A percentile compares a stretch with the other conserved stretches of the same genome.
phyloP scores from a whole-genome alignment of 2,888 invertebrate species.

The Idaea dimidiata region DNA sequence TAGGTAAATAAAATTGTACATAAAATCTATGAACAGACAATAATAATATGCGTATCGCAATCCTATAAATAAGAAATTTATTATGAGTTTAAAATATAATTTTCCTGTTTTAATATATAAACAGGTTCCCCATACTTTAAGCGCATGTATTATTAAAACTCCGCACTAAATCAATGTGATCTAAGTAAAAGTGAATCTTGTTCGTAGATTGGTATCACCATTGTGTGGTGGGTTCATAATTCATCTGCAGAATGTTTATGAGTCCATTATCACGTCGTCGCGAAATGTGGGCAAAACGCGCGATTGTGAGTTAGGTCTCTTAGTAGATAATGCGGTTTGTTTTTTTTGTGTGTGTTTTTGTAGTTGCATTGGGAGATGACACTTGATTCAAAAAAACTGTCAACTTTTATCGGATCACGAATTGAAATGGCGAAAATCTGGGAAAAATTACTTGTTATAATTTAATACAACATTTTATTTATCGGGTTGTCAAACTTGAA shows the following conservation, averaged over 20 bases:
- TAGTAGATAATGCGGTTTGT: conserved; percentile 5
- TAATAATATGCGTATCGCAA: no score
- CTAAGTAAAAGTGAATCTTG: conserved; percentile 18
- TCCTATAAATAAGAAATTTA: no score
- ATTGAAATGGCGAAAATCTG: no score
- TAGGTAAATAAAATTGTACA: no score
- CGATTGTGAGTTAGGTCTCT: conserved; percentile 7
- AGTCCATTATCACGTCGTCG: conserved; percentile 39
- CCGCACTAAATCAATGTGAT: not conserved
- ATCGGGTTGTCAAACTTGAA: no score
- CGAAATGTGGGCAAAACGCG: conserved; percentile 11
- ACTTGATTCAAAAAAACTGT: no score
- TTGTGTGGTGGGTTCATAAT: conserved; percentile 38
- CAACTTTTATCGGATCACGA: no score
- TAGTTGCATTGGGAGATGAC: not conserved
- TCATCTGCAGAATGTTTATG: conserved; percentile 41
- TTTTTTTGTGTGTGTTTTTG: not conserved
- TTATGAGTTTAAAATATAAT: no score
- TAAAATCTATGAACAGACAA: no score
- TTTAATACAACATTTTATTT: no score
- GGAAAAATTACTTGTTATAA: no score
- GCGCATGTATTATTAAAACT: not conserved
- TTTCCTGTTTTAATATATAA: no score
- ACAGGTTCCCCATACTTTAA: not conserved
- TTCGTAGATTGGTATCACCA: conserved; percentile 36